These are phyloP conservation scores for Apis cerana DNA, from an alignment of 1,140 invertebrate genomes.

Conservation along the genomic window DNA sequence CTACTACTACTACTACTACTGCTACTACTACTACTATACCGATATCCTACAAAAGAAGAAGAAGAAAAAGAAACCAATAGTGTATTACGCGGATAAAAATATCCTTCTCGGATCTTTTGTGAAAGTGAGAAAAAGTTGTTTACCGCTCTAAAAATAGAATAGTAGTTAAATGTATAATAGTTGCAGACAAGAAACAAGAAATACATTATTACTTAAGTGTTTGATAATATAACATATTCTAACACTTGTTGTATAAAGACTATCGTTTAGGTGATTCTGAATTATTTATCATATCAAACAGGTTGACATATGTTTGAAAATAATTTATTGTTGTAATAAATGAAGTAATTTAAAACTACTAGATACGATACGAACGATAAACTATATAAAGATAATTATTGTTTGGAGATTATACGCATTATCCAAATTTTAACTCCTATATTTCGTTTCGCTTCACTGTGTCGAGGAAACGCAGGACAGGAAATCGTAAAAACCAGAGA, in stretches of 20 bases:
- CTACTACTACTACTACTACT: no score
- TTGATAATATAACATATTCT: conserved; percentile 64
- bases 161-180: conserved; percentile 64
- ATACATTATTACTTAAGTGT: conserved; percentile 64
- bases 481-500: background rate
- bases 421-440: conserved; percentile 12
- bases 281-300: conserved; percentile 56
- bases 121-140: conserved; percentile 47
- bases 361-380: background rate
- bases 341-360: conserved; percentile 13
- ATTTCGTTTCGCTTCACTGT: conserved; percentile 15
- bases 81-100: conserved; percentile 20
- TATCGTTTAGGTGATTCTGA: conserved; percentile 57
- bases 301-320: conserved; percentile 51
- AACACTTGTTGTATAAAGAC: conserved; percentile 63
- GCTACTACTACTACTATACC: background rate
- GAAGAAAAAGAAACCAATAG: background rate
- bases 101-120: conserved; percentile 47
- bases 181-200: conserved; percentile 44
- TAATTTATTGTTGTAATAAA: conserved; percentile 43
- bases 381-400: conserved; percentile 26
- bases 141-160: conserved; percentile 57
- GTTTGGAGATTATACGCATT: conserved; percentile 13
- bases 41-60: conserved; percentile 29
- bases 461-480: background rate